Evolutionary conservation across 2,113 vertebrate genomes (phyloP).

Genomic region (Ammodytes dubius): DNA sequence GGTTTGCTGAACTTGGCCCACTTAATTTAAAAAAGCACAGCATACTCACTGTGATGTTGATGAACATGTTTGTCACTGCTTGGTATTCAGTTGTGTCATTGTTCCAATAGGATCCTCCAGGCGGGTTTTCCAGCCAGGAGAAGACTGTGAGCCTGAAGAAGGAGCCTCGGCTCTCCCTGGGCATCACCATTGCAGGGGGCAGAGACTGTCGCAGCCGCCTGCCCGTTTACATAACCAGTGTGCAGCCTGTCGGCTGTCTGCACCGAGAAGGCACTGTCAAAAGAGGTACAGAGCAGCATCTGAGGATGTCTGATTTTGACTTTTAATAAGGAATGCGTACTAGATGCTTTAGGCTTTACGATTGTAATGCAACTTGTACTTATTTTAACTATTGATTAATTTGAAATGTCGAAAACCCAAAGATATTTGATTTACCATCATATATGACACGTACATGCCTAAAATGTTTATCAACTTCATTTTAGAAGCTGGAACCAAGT

Average conservation of each 20-base stretch:
- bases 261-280: conserved; percentile 92
- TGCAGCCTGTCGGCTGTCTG: conserved; percentile 93
- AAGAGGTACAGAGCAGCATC: conserved; percentile 81
- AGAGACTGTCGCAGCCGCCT: conserved; percentile 91
- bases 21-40: background rate
- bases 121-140: conserved; percentile 89
- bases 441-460: background rate
- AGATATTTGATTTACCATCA: background rate
- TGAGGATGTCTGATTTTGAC: background rate
- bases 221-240: conserved; percentile 93
- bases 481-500: background rate
- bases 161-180: conserved; percentile 91
- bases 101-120: conserved; percentile 86
- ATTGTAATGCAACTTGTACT: background rate
- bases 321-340: background rate
- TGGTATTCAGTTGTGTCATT: background rate
- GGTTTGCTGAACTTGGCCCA: background rate
- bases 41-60: background rate
- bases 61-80: background rate
- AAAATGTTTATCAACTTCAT: background rate
- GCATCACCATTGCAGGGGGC: conserved; percentile 94
- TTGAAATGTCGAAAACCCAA: background rate
- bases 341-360: background rate
- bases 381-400: background rate
- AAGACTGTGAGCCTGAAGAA: conserved; percentile 92